Base-by-base conservation (phyloP, 2,797 vertebrate species). In the Balearica regulorum region DNA sequence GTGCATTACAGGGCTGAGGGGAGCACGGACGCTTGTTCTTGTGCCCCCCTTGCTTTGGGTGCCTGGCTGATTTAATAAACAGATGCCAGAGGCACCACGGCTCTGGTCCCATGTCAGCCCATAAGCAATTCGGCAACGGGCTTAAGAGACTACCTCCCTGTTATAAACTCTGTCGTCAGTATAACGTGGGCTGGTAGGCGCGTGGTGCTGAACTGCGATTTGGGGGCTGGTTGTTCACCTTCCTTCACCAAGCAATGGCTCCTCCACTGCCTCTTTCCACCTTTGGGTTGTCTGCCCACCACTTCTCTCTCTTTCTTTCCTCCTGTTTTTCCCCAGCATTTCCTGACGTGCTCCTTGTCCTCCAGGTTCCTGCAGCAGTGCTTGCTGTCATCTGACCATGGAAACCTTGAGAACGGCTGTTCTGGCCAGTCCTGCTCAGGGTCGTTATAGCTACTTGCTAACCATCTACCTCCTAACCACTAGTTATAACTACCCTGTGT, bases 21-120 rank as follows among this genome's bases (percentile, higher is more conserved):
- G 65, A 48, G 13, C 9, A 14, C 0, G 1, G n/a, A 3, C 0
- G 0, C 21, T 19, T 16, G 14, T 6, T 35, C 22, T 16, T 11
- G 16, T 65, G 33, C 9, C 12, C 10, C 16, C 15, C 11, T 33
- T 31, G 35, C 71, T 70, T 18, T 55, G 73, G 39, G 72, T 80
- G 39, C 14, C 65, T 0, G 1, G 37, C 35, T 84, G 66, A 19
- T 15, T 13, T 7, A 16, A 35, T 51, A 16, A 21, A 28, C 29
- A 51, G 15, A 37, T 66, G 39, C 20, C 37, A 51, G 57, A 26
- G 44, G 35, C 24, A 41, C 39, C n/a, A 13, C 1, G 6, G 37
- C 44, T 8, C 31, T 8, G 69, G 44, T 18, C n/a, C 35, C 8
- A 0, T 1, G 6, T 17, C 65, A 87, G 55, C 46, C 48, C 22